These are phyloP conservation scores for Holacanthus passer DNA, from an alignment of 2,113 vertebrate species.

Conservation along the genomic window DNA sequence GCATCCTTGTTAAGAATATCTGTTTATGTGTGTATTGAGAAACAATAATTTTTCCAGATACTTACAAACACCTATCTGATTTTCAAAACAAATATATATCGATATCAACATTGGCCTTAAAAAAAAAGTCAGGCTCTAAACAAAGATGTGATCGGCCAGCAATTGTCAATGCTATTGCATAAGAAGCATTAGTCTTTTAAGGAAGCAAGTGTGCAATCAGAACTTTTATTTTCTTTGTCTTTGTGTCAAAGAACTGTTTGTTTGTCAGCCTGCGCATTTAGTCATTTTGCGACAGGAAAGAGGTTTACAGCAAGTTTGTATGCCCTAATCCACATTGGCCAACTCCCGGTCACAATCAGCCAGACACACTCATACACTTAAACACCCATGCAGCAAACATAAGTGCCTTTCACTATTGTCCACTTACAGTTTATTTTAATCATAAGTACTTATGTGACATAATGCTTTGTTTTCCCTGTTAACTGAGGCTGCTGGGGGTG, in stretches of 20 bases:
- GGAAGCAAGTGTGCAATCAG: slow-evolving; percentile 36
- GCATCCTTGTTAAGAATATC: no score
- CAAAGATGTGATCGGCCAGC: slow-evolving; percentile 13
- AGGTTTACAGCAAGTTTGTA: slow-evolving; percentile 48
- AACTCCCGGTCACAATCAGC: slow-evolving; percentile 36
- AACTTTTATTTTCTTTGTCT: slow-evolving; percentile 29
- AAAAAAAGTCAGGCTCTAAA: neutral
- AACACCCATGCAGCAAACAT: neutral
- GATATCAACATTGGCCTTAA: neutral
- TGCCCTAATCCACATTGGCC: slow-evolving; percentile 47
- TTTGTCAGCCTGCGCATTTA: slow-evolving; percentile 39
- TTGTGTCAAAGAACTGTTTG: slow-evolving; percentile 54
- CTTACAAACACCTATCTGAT: neutral
- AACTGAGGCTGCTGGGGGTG: neutral
- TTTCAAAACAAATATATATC: neutral
- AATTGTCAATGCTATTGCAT: slow-evolving; percentile 37
- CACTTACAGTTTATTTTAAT: neutral
- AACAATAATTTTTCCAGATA: no score
- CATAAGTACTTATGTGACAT: neutral
- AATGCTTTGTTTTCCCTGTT: slow-evolving; percentile 5
- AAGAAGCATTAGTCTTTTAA: slow-evolving; percentile 48
- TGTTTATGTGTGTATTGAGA: no score
- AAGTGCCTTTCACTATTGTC: slow-evolving; percentile 13
- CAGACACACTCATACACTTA: slow-evolving; percentile 22
- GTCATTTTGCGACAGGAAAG: slow-evolving; percentile 50